These are phyloP conservation scores for Strigamia maritima DNA, from an alignment of 2,888 invertebrate species.

Conservation along the genomic window DNA sequence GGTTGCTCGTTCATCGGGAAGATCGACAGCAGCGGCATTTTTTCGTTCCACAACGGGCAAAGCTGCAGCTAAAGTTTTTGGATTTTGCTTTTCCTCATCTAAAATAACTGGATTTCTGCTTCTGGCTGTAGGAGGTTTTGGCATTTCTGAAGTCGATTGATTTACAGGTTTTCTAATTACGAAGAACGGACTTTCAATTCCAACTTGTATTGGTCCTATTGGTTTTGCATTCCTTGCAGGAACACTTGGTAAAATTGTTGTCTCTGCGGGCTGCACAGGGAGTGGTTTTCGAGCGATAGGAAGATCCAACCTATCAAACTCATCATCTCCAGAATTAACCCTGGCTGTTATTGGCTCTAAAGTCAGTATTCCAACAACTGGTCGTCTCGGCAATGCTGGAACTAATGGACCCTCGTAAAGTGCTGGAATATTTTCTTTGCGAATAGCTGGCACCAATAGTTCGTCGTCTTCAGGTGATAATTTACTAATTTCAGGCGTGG, in stretches of 20 bases:
- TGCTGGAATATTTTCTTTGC: background rate
- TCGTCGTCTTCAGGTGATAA: background rate
- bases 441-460: background rate
- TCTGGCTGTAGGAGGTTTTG: background rate
- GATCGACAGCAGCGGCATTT: background rate
- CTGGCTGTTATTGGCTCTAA: background rate
- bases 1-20: background rate
- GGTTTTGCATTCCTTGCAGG: background rate
- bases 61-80: constrained; percentile 10
- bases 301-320: background rate
- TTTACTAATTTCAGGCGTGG: background rate
- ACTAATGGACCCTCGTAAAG: background rate
- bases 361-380: background rate
- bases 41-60: background rate
- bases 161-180: constrained; percentile 12
- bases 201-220: background rate
- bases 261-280: background rate
- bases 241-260: background rate
- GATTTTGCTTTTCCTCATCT: background rate
- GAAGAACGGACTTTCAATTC: background rate
- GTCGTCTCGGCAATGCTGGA: background rate
- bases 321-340: background rate
- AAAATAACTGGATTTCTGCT: background rate
- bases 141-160: background rate
- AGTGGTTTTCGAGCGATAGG: background rate